Conservation (phyloP, 2,888 invertebrate genomes). For the Pilophorus perplexus region DNA sequence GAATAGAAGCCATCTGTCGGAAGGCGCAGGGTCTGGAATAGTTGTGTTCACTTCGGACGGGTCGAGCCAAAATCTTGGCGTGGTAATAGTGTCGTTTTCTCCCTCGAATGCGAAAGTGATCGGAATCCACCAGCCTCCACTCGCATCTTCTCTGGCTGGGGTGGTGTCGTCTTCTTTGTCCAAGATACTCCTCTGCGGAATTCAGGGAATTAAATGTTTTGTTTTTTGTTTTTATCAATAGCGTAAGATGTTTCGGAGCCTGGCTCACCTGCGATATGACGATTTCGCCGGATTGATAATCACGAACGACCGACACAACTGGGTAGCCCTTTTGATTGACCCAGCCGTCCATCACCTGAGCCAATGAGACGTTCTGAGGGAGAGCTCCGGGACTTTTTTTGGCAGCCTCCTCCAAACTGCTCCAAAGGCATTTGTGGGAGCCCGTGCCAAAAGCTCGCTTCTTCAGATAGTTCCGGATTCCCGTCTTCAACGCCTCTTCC, state of each 20-base stretch:
- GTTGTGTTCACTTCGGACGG: conserved; percentile 35
- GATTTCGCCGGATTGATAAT: conserved; percentile 39
- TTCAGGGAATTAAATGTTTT: not conserved
- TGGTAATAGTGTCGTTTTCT: conserved; percentile 40
- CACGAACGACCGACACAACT: conserved; percentile 42
- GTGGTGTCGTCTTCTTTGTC: conserved; percentile 36
- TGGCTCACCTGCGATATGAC: conserved; percentile 41
- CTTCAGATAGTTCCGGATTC: conserved; percentile 42
- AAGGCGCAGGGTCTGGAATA: conserved; percentile 40
- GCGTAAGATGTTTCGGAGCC: not conserved
- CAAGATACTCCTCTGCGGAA: conserved; percentile 41
- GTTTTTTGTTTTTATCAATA: not conserved
- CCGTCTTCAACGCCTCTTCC: conserved; percentile 38
- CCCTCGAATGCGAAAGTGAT: conserved; percentile 43
- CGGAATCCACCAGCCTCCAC: conserved; percentile 46
- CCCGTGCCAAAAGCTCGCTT: conserved; percentile 38
- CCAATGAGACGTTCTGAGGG: conserved; percentile 33
- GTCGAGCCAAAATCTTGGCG: conserved; percentile 43
- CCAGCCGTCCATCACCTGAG: conserved; percentile 44
- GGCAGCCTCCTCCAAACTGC: conserved; percentile 30
- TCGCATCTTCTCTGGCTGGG: conserved; percentile 32
- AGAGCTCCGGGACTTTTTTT: conserved; percentile 18
- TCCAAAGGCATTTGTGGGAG: conserved; percentile 42
- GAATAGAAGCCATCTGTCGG: conserved; percentile 44
- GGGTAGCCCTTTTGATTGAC: conserved; percentile 40